phyloP scores from a whole-genome alignment of 2,888 invertebrate species.

The Lingula anatina region DNA sequence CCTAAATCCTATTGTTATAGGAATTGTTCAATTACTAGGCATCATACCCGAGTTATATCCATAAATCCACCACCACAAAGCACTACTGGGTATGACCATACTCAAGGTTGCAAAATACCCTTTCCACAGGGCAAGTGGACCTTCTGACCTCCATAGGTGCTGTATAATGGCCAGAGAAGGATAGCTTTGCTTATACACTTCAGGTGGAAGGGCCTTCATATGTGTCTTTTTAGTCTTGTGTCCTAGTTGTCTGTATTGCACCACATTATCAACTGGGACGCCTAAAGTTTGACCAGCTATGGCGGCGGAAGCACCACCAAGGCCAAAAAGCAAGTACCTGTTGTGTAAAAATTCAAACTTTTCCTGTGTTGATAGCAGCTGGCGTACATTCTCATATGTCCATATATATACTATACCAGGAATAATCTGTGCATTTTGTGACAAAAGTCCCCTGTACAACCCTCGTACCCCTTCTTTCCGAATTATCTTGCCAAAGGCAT shows the following conservation, averaged over 20 bases:
- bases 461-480: slow-evolving; percentile 77
- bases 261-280: slow-evolving; percentile 93
- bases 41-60: slow-evolving; percentile 86
- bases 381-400: slow-evolving; percentile 86
- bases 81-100: slow-evolving; percentile 92
- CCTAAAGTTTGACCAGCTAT: slow-evolving; percentile 90
- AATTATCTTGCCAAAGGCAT: slow-evolving; percentile 85
- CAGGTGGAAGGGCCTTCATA: no score
- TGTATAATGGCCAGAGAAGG: slow-evolving; percentile 63
- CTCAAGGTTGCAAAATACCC: slow-evolving; percentile 89
- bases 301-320: slow-evolving; percentile 88
- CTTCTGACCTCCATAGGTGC: slow-evolving; percentile 75
- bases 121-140: slow-evolving; percentile 82
- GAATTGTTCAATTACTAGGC: no score
- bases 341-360: slow-evolving; percentile 56
- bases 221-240: slow-evolving; percentile 3
- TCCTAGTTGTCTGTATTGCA: slow-evolving; percentile 94
- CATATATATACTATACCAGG: slow-evolving; percentile 67
- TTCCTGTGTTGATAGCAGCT: slow-evolving; percentile 64
- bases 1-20: no score
- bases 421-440: slow-evolving; percentile 74
- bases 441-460: slow-evolving; percentile 90
- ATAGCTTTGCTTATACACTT: no score
- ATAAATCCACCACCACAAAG: slow-evolving; percentile 97
- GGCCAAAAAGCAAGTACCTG: slow-evolving; percentile 60